Conservation (phyloP, 2,888 invertebrate genomes). For the Lypha dubia region DNA sequence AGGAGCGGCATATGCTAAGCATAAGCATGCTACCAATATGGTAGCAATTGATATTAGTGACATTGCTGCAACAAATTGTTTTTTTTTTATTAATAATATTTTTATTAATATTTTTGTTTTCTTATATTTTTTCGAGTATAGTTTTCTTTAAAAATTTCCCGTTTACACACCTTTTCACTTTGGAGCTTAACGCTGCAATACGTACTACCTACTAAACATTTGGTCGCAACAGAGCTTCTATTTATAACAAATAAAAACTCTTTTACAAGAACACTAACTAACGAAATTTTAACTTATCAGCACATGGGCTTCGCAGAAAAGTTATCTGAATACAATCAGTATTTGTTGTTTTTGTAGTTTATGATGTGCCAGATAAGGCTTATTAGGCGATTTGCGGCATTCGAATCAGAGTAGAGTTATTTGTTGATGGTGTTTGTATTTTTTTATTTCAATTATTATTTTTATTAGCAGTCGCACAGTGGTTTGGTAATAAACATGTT, state of each 20-base stretch:
- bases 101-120: neutral
- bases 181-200: conserved; percentile 9
- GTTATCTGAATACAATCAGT: too few relatives aligned
- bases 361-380: too few relatives aligned
- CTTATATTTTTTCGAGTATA: neutral
- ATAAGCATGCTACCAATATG: conserved; percentile 74
- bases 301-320: neutral
- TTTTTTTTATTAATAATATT: neutral
- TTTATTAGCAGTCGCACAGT: too few relatives aligned
- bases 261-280: neutral
- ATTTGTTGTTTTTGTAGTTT: too few relatives aligned
- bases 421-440: too few relatives aligned
- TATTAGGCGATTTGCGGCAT: too few relatives aligned
- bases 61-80: conserved; percentile 56
- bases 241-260: conserved; percentile 71
- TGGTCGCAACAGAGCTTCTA: conserved; percentile 54
- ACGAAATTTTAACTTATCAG: conserved; percentile 21
- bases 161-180: conserved; percentile 37
- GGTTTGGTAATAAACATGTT: too few relatives aligned
- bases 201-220: conserved; percentile 72
- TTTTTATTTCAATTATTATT: too few relatives aligned
- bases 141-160: conserved; percentile 29
- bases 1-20: conserved; percentile 70
- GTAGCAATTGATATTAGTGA: conserved; percentile 38
- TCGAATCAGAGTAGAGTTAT: too few relatives aligned